phyloP scores from a whole-genome alignment of 37 sponge, comb jelly and placozoan genomes.

The Aplysina aerophoba region DNA sequence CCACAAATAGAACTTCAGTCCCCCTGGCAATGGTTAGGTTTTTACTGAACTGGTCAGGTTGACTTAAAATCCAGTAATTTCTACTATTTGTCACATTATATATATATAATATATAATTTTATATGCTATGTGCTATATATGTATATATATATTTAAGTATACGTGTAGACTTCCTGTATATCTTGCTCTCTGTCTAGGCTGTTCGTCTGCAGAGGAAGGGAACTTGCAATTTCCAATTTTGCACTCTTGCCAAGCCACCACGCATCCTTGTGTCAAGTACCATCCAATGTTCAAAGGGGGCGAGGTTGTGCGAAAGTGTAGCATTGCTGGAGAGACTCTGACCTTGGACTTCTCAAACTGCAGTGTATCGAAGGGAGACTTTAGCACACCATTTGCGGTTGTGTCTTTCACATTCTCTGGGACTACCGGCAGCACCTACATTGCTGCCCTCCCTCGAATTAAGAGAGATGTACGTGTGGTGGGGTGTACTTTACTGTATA shows the following conservation, averaged over 20 bases:
- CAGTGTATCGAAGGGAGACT: background rate
- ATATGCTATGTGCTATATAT: no score
- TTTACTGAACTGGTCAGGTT: no score
- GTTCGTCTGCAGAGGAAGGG: background rate
- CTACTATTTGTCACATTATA: no score
- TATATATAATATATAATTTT: no score
- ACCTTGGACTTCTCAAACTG: background rate
- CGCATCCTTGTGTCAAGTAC: background rate
- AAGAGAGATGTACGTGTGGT: background rate
- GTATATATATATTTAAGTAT: no score
- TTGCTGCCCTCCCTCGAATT: background rate
- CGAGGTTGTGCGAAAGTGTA: background rate
- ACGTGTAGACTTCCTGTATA: no score
- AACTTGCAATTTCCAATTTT: background rate
- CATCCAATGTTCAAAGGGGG: background rate
- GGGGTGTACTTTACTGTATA: no score
- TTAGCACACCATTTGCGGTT: background rate
- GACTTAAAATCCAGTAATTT: no score
- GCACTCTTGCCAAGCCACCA: background rate
- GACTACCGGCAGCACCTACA: background rate
- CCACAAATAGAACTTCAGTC: no score
- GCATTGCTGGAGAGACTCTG: background rate
- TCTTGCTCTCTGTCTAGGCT: background rate
- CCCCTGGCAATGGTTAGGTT: no score
- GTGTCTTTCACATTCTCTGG: background rate